phyloP scores from a whole-genome alignment of 2,797 vertebrate species.

The Sphaeramia orbicularis region DNA sequence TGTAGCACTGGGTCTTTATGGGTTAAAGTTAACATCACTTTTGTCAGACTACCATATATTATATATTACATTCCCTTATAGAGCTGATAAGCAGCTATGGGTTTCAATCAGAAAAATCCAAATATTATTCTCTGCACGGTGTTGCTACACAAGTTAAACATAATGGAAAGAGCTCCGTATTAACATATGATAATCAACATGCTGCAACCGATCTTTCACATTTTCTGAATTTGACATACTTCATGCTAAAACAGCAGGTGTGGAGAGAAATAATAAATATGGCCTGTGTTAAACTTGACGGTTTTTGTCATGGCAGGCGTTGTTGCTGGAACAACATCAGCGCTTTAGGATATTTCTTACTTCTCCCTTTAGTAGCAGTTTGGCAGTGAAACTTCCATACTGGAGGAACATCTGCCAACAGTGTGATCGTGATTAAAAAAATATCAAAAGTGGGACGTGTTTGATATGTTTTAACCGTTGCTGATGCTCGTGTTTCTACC shows the following conservation, averaged over 20 bases:
- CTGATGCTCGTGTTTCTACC: background rate
- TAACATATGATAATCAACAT: constrained; percentile 11
- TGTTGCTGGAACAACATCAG: constrained; percentile 12
- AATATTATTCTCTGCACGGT: constrained; percentile 6
- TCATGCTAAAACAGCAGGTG: constrained; percentile 9
- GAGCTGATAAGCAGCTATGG: constrained; percentile 27
- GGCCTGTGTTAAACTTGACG: background rate
- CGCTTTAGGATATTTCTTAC: constrained; percentile 11
- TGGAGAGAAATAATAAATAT: background rate
- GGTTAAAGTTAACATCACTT: no score
- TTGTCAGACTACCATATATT: no score
- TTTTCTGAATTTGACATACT: constrained; percentile 6
- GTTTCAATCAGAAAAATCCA: constrained; percentile 32
- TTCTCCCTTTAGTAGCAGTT: constrained; percentile 12
- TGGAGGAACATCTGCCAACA: constrained; percentile 21
- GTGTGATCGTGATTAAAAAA: background rate
- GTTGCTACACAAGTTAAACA: constrained; percentile 23
- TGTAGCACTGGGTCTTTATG: no score
- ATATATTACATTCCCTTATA: no score
- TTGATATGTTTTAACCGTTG: background rate
- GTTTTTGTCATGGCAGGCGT: constrained; percentile 16
- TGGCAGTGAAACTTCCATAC: constrained; percentile 13
- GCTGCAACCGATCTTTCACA: constrained; percentile 19
- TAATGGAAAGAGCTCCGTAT: constrained; percentile 3
- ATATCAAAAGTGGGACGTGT: background rate